phyloP scores from a whole-genome alignment of 1,140 invertebrate genomes.

The Drosophila grimshawi region DNA sequence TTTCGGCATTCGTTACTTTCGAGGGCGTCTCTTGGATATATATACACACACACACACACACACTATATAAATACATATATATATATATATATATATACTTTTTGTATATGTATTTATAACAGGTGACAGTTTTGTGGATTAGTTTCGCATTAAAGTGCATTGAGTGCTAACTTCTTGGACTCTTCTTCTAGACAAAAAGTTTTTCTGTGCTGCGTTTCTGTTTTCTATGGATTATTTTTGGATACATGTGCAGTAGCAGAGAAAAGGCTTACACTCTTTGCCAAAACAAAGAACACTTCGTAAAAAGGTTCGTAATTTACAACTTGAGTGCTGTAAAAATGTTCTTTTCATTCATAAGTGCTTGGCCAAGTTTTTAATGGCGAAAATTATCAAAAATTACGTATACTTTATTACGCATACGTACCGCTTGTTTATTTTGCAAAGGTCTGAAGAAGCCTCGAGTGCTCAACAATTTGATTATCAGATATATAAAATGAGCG shows the following conservation, averaged over 20 bases:
- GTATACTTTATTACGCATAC: constrained; percentile 30
- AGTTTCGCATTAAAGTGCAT: constrained; percentile 25
- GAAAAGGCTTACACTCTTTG: constrained; percentile 13
- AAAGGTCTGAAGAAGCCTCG: background rate
- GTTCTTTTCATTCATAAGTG: constrained; percentile 7
- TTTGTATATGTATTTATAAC: background rate
- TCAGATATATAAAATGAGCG: background rate
- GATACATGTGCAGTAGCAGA: constrained; percentile 19
- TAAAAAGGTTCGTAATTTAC: constrained; percentile 33
- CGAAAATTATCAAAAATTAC: constrained; percentile 10
- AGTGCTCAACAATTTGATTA: too few species aligned
- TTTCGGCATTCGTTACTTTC: constrained; percentile 13
- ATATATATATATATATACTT: constrained; percentile 1
- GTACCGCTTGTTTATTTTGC: constrained; percentile 1
- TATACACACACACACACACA: constrained; percentile 10
- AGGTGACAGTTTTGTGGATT: constrained; percentile 17
- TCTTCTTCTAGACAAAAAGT: constrained; percentile 10
- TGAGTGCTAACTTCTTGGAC: constrained; percentile 36
- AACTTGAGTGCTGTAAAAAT: constrained; percentile 12
- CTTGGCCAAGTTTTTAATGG: constrained; percentile 8
- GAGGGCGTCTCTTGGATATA: constrained; percentile 31
- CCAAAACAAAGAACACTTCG: constrained; percentile 2
- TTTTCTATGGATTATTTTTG: constrained; percentile 31
- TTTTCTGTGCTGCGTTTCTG: background rate
- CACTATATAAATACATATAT: background rate